A percentile compares a stretch with the other conserved stretches of the same genome.
Evolutionary conservation across 2,888 invertebrate genomes (phyloP).

Genomic region (Lithosia quadra): DNA sequence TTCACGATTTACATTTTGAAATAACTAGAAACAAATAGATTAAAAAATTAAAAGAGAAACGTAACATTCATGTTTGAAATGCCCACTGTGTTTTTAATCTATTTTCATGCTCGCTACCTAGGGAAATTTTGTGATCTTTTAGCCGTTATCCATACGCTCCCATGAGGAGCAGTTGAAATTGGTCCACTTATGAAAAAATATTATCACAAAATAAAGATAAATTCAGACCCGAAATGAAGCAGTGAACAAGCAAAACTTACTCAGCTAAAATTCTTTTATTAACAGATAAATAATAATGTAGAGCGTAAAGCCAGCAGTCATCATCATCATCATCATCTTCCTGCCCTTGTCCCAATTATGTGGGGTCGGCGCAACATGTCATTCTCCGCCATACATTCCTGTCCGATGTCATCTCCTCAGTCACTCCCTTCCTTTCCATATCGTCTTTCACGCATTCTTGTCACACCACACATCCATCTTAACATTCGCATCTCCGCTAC

Average conservation of each 20-base stretch:
- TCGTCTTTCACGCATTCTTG: no score
- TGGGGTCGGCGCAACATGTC: no score
- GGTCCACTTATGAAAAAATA: conserved; percentile 2
- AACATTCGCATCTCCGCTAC: no score
- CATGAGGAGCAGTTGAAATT: neutral
- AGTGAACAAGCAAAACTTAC: neutral
- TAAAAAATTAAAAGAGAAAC: neutral
- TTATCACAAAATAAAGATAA: neutral
- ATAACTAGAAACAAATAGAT: neutral
- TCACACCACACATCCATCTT: no score
- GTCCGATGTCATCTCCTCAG: no score
- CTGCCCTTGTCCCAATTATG: no score
- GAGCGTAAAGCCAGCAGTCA: no score
- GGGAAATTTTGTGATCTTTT: conserved; percentile 1
- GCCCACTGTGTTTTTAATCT: conserved; percentile 12
- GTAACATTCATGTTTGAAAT: neutral
- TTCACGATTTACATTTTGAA: neutral
- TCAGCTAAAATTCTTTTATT: neutral
- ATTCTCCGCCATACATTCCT: no score
- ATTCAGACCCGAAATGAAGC: neutral
- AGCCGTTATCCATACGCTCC: conserved; percentile 3
- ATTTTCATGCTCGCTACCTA: neutral
- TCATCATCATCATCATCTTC: no score
- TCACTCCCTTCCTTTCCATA: no score
- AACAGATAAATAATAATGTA: neutral